Evolutionary conservation across 2,113 vertebrate species (phyloP).

Genomic region (Ailurus styani): DNA sequence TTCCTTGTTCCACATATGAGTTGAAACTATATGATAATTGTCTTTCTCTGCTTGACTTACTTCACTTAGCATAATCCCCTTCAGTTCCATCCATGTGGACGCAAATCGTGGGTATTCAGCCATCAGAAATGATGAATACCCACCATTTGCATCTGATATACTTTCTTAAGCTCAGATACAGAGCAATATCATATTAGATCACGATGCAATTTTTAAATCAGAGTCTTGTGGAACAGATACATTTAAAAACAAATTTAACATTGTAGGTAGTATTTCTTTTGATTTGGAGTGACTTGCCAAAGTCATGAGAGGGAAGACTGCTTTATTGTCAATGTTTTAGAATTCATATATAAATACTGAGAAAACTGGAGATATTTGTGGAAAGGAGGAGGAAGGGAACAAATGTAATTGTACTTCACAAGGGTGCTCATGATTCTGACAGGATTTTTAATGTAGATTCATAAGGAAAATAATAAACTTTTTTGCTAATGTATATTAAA

Average conservation of each 20-base stretch:
- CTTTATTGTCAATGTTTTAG: not conserved
- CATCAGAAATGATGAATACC: too few relatives aligned
- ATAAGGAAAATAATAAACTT: not conserved
- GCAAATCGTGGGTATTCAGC: too few relatives aligned
- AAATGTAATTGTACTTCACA: not conserved
- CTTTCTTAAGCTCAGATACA: not conserved
- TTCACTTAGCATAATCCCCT: too few relatives aligned
- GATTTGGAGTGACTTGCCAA: not conserved
- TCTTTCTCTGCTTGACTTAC: too few relatives aligned
- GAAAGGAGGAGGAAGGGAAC: not conserved
- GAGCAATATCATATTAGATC: not conserved
- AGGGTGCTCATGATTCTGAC: not conserved
- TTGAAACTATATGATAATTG: too few relatives aligned
- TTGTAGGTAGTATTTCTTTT: not conserved
- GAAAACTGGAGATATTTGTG: not conserved
- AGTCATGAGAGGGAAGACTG: not conserved
- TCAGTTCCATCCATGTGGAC: too few relatives aligned
- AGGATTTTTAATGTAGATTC: not conserved
- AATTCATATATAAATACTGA: not conserved
- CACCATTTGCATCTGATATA: too few relatives aligned
- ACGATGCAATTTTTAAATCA: not conserved
- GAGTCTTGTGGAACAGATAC: not conserved
- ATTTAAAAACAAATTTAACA: slow-evolving; percentile 12
- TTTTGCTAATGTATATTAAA: not conserved
- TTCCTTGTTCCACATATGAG: too few relatives aligned